phyloP scores from a whole-genome alignment of 2,113 vertebrate genomes.

The Boulengerochromis microlepis region DNA sequence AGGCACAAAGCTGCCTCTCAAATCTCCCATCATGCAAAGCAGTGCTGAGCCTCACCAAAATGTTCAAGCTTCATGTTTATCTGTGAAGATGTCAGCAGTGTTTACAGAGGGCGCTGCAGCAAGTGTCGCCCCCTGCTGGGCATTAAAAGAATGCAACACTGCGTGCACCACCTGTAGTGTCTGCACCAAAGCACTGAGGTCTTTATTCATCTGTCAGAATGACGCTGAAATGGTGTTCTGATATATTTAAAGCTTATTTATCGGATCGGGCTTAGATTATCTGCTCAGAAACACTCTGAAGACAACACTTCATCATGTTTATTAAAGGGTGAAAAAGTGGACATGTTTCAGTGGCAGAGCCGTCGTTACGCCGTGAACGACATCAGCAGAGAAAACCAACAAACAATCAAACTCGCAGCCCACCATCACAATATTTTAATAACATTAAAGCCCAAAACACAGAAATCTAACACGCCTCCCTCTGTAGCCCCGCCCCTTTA shows the following conservation, averaged over 20 bases:
- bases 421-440: not conserved
- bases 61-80: not conserved
- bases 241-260: not conserved
- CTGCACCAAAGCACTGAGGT: not conserved
- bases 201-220: not conserved
- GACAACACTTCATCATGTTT: not conserved
- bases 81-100: not conserved
- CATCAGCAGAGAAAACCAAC: not conserved
- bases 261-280: accelerated
- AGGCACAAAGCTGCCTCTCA: not conserved
- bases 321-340: not conserved
- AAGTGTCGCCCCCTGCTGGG: not conserved
- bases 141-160: not conserved
- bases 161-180: not conserved
- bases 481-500: not conserved
- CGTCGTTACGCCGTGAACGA: accelerated
- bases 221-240: not conserved
- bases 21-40: not conserved
- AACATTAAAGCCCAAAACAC: not conserved
- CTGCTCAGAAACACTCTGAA: not conserved
- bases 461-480: not conserved
- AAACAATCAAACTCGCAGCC: accelerated
- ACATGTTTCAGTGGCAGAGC: not conserved
- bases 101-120: not conserved
- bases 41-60: not conserved